Conservation (phyloP, 2,888 invertebrate species). For the Dorcus hopei region DNA sequence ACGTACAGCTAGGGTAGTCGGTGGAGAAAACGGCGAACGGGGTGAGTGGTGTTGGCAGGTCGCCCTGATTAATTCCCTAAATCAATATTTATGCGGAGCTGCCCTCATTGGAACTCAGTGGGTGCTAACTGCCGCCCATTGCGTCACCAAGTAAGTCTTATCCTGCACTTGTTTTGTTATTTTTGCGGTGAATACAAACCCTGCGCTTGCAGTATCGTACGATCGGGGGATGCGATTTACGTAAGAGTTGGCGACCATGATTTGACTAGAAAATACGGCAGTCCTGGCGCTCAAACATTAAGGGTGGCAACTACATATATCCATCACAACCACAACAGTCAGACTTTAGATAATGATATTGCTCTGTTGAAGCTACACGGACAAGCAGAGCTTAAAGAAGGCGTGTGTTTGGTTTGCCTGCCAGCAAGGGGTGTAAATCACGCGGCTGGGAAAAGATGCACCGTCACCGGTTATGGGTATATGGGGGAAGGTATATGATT, state of each 20-base stretch:
- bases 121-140: constrained; percentile 92
- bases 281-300: constrained; percentile 86
- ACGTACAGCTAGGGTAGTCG: constrained; percentile 68
- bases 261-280: constrained; percentile 84
- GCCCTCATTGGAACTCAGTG: constrained; percentile 91
- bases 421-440: constrained; percentile 87
- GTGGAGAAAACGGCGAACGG: constrained; percentile 86
- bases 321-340: constrained; percentile 93
- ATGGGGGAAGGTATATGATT: constrained; percentile 79
- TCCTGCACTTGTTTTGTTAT: not conserved
- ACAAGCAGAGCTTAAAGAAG: constrained; percentile 83
- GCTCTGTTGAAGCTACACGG: constrained; percentile 86
- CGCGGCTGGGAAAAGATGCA: constrained; percentile 86
- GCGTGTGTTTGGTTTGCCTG: constrained; percentile 80
- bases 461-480: constrained; percentile 91
- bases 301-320: constrained; percentile 91
- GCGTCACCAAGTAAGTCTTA: constrained; percentile 80
- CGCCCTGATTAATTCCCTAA: constrained; percentile 87
- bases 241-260: constrained; percentile 92
- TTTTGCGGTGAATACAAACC: not conserved
- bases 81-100: constrained; percentile 91
- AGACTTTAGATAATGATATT: constrained; percentile 91
- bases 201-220: constrained; percentile 68
- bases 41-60: constrained; percentile 97
- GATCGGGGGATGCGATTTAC: constrained; percentile 92